Percentiles rank a stretch among this genome's conserved stretches.
phyloP scores from a whole-genome alignment of 2,113 vertebrate species.

The Phalacrocorax carbo region DNA sequence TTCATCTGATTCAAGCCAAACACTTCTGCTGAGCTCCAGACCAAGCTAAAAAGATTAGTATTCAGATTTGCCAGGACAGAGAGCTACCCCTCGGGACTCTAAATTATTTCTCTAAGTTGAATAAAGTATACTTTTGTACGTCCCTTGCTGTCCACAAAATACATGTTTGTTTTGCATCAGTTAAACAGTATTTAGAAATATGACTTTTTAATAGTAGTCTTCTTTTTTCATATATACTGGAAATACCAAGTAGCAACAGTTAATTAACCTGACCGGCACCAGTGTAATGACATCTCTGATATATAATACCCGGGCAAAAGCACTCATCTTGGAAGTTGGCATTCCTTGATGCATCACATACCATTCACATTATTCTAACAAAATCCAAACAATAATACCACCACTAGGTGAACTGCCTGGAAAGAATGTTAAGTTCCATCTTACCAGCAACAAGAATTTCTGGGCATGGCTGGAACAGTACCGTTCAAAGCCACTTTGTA shows the following conservation, averaged over 20 bases:
- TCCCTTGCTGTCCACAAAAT: neutral
- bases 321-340: neutral
- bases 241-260: neutral
- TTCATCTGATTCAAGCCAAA: neutral
- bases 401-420: neutral
- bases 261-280: neutral
- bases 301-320: neutral
- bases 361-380: neutral
- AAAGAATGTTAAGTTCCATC: neutral
- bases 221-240: neutral
- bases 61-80: neutral
- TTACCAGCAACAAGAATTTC: neutral
- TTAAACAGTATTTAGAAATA: neutral
- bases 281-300: neutral
- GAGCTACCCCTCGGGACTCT: neutral
- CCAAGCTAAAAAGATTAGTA: neutral
- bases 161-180: neutral
- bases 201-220: neutral
- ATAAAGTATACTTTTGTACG: neutral
- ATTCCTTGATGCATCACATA: neutral
- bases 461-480: neutral
- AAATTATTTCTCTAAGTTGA: neutral
- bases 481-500: neutral
- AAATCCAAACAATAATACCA: neutral
- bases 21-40: neutral